phyloP scores from a whole-genome alignment of 2,113 vertebrate species.

The Melanocharis versteri region DNA sequence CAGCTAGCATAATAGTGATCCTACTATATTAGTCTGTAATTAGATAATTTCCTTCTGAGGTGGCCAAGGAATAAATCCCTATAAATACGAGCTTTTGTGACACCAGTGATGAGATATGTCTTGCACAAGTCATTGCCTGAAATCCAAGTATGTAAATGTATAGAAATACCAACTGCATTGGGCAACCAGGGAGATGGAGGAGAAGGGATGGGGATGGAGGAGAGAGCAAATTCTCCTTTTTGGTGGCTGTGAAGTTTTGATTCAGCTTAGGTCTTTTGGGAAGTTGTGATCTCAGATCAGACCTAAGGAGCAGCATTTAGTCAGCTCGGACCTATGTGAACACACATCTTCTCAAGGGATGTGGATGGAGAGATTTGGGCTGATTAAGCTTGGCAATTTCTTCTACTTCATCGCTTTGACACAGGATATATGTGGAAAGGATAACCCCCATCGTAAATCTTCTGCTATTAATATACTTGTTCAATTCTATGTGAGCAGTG shows the following conservation, averaged over 20 bases:
- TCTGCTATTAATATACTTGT: neutral
- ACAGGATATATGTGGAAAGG: neutral
- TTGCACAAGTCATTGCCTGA: neutral
- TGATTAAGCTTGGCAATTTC: neutral
- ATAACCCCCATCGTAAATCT: neutral
- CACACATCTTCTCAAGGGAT: neutral
- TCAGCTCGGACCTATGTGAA: neutral
- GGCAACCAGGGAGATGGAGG: neutral
- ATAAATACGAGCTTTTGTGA: neutral
- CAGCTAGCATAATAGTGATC: neutral
- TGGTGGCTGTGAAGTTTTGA: neutral
- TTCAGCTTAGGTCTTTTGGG: neutral
- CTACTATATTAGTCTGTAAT: constrained; percentile 20
- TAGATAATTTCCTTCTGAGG: constrained; percentile 16
- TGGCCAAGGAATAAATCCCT: neutral
- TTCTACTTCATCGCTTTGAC: neutral
- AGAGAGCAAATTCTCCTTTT: neutral
- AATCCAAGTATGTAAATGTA: neutral
- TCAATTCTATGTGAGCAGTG: neutral
- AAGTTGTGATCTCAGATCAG: neutral
- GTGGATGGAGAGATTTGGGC: neutral
- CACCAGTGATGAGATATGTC: neutral
- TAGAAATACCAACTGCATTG: neutral
- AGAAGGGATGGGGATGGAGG: neutral
- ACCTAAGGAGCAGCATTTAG: neutral